Percentiles rank a stretch among this genome's conserved stretches.
Conservation (phyloP, 2,113 vertebrate species). For the Callocephalon fimbriatum region DNA sequence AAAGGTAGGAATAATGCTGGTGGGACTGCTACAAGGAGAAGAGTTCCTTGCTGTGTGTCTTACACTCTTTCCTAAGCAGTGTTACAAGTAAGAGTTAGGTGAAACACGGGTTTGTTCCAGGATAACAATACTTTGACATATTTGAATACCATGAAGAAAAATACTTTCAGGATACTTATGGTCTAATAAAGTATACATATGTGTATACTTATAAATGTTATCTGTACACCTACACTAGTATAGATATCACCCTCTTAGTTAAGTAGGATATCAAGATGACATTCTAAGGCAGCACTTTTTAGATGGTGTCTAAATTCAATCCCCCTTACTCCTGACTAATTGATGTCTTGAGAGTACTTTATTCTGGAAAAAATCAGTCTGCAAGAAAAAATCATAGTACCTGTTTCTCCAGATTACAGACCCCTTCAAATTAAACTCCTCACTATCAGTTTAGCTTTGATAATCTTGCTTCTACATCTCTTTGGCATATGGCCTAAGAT, state of each 20-base stretch:
- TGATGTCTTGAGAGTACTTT: neutral
- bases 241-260: neutral
- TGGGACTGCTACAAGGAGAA: neutral
- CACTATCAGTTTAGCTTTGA: neutral
- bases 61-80: neutral
- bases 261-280: neutral
- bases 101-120: neutral
- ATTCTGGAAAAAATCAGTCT: neutral
- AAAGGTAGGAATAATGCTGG: neutral
- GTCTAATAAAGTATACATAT: neutral
- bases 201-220: neutral
- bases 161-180: neutral
- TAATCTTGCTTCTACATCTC: neutral
- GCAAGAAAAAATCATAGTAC: neutral
- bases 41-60: neutral
- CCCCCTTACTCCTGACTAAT: neutral
- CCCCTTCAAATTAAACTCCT: neutral
- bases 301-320: neutral
- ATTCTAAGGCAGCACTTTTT: neutral
- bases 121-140: neutral
- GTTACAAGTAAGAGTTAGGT: neutral
- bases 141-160: neutral
- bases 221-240: neutral
- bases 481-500: neutral
- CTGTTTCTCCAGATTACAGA: neutral